phyloP scores from a whole-genome alignment of 35 echinoderm and acorn worm species.

The Ophiothrix spiculata region DNA sequence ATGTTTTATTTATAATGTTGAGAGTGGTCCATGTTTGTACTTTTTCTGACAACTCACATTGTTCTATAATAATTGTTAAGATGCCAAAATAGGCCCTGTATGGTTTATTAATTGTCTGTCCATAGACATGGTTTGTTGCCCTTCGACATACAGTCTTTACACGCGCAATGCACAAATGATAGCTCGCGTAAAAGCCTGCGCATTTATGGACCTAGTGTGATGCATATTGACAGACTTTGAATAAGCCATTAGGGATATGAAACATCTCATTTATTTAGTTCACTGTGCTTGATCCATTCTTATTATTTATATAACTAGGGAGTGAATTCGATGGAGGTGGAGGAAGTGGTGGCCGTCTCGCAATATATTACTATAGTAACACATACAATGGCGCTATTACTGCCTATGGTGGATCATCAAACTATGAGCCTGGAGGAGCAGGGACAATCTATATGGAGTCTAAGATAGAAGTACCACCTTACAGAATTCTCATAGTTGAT shows the following conservation, averaged over 20 bases:
- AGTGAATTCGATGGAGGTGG: conserved; percentile 41
- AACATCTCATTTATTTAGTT: too few relatives aligned
- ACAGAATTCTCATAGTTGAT: conserved; percentile 55
- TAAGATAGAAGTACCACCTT: neutral
- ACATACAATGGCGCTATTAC: conserved; percentile 46
- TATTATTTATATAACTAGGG: conserved; percentile 20
- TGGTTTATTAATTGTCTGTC: neutral
- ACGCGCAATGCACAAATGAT: too few relatives aligned
- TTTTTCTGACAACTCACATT: neutral
- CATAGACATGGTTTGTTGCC: too few relatives aligned
- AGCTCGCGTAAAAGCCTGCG: too few relatives aligned
- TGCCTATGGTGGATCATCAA: conserved; percentile 52
- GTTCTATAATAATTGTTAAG: neutral
- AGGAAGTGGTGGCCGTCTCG: conserved; percentile 83
- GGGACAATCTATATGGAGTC: conserved; percentile 70
- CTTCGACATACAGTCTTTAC: too few relatives aligned
- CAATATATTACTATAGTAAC: conserved; percentile 43
- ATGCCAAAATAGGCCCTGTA: neutral
- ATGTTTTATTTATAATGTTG: neutral
- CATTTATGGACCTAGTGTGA: too few relatives aligned
- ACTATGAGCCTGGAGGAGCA: conserved; percentile 57
- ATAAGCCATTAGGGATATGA: too few relatives aligned
- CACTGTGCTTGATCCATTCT: neutral
- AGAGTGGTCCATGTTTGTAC: too few relatives aligned
- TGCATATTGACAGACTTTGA: too few relatives aligned